phyloP scores from a whole-genome alignment of 1,140 invertebrate species.

The Mya arenaria region DNA sequence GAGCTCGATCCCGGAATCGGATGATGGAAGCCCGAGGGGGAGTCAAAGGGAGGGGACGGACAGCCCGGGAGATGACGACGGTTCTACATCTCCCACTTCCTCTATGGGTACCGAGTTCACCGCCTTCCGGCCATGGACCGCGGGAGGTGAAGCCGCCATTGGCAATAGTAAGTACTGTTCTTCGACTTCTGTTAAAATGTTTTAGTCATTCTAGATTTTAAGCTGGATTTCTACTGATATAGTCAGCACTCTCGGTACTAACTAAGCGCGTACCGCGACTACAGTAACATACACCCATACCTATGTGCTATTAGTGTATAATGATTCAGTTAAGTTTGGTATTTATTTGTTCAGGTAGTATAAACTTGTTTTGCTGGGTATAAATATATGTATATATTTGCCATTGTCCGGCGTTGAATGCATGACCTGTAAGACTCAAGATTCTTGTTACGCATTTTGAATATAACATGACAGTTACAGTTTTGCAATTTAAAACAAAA shows the following conservation, averaged over 20 bases:
- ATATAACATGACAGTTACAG: too few relatives aligned
- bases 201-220: neutral
- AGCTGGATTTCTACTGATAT: neutral
- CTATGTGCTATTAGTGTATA: neutral
- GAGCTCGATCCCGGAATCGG: neutral
- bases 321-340: too few relatives aligned
- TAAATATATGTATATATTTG: too few relatives aligned
- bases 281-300: neutral
- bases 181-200: neutral
- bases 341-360: too few relatives aligned
- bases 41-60: neutral
- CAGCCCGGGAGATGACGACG: neutral
- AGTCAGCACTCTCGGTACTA: neutral
- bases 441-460: too few relatives aligned
- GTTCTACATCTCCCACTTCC: neutral
- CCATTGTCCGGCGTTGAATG: too few relatives aligned
- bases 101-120: conserved; percentile 2
- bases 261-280: neutral
- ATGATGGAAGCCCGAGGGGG: neutral
- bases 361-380: too few relatives aligned
- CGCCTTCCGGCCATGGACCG: conserved; percentile 39
- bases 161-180: conserved; percentile 12
- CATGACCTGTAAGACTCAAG: too few relatives aligned
- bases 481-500: too few relatives aligned
- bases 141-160: neutral